These are phyloP conservation scores for Geotrypetes seraphini DNA, from an alignment of 2,797 vertebrate genomes.

Conservation along the genomic window DNA sequence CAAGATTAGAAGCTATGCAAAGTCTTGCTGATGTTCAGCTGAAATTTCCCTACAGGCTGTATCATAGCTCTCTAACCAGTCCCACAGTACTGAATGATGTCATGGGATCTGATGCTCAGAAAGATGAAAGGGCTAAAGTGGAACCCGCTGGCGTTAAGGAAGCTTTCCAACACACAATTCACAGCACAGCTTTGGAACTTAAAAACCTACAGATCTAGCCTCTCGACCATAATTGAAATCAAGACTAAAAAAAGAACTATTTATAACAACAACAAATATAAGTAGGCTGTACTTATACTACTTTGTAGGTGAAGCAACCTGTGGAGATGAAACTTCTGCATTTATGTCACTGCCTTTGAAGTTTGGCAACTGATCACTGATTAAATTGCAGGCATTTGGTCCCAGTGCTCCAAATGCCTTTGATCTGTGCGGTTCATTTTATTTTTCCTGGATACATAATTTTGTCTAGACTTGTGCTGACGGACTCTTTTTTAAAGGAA, in stretches of 20 bases:
- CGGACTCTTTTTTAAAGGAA: slow-evolving; percentile 33
- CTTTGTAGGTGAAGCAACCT: slow-evolving; percentile 33
- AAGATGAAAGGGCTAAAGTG: slow-evolving; percentile 70
- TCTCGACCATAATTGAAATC: slow-evolving; percentile 16
- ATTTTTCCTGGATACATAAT: slow-evolving; percentile 60
- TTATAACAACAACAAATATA: slow-evolving; percentile 27
- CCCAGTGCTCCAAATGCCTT: slow-evolving; percentile 65
- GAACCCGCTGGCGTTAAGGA: slow-evolving; percentile 63
- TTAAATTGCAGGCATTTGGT: slow-evolving; percentile 75
- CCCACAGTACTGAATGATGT: slow-evolving; percentile 60
- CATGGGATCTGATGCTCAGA: slow-evolving; percentile 64
- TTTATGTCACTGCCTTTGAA: slow-evolving; percentile 62
- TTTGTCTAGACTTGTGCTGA: slow-evolving; percentile 57
- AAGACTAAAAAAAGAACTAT: slow-evolving; percentile 8
- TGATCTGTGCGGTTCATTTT: slow-evolving; percentile 74
- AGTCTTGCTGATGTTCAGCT: slow-evolving; percentile 32
- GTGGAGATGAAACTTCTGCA: slow-evolving; percentile 33
- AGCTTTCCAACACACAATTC: slow-evolving; percentile 55
- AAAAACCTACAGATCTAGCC: slow-evolving; percentile 36
- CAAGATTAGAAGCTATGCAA: slow-evolving; percentile 40
- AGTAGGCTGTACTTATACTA: slow-evolving; percentile 24
- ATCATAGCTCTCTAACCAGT: slow-evolving; percentile 56
- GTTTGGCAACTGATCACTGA: slow-evolving; percentile 61
- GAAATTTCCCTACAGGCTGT: slow-evolving; percentile 47
- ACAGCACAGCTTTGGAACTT: slow-evolving; percentile 46